phyloP scores from a whole-genome alignment of 2,113 vertebrate species.

The Microtus ochrogaster region DNA sequence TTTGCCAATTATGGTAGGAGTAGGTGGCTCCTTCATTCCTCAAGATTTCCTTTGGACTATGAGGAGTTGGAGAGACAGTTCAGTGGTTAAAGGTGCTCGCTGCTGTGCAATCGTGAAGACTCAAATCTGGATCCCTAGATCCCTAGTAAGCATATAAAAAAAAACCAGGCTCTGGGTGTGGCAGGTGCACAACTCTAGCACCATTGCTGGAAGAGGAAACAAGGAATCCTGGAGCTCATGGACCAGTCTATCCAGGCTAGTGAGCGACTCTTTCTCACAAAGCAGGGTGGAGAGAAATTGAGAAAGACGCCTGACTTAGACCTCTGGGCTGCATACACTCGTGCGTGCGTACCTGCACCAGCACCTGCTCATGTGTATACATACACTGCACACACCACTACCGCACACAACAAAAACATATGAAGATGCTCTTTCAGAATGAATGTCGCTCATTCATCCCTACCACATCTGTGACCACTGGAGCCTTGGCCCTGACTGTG shows the following conservation, averaged over 20 bases:
- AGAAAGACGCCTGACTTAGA: not conserved
- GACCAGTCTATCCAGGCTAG: not conserved
- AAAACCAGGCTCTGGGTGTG: not conserved
- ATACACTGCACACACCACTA: too few species aligned
- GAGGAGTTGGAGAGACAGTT: not conserved
- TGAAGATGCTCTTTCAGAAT: not conserved
- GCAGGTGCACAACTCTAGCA: not conserved
- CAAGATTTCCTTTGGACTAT: not conserved
- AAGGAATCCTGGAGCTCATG: not conserved
- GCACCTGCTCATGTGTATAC: too few species aligned
- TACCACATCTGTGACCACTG: too few species aligned
- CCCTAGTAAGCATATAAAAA: not conserved
- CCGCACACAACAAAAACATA: not conserved
- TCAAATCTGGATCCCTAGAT: not conserved
- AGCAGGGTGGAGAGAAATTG: not conserved
- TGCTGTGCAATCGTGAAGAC: not conserved
- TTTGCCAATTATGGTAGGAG: not conserved
- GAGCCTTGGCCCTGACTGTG: too few species aligned
- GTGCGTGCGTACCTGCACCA: not conserved
- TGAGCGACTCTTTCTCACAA: not conserved
- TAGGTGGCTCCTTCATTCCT: not conserved
- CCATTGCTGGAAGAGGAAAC: not conserved
- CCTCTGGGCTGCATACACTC: not conserved
- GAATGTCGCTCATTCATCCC: not conserved
- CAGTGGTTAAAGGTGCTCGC: not conserved